Percentiles rank a stretch among this genome's conserved stretches.
phyloP scores from a whole-genome alignment of 2,888 invertebrate genomes.

The Trissolcus brochymenae region DNA sequence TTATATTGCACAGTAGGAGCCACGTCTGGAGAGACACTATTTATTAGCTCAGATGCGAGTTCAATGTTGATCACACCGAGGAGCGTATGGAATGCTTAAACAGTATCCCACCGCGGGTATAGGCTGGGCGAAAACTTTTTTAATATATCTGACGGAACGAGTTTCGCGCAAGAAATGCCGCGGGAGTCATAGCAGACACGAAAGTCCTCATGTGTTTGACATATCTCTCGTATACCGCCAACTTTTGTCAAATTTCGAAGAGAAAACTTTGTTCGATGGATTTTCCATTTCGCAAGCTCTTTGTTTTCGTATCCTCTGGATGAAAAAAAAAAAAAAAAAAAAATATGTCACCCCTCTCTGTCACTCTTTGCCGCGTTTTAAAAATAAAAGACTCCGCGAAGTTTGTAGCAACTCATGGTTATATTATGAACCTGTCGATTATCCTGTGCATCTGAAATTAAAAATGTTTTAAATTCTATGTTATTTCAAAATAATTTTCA shows the following conservation, averaged over 20 bases:
- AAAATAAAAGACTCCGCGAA: no score
- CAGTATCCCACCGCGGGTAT: slow-evolving; percentile 22
- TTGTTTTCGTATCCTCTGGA: no score
- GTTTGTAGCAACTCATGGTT: no score
- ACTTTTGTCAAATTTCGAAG: slow-evolving; percentile 48
- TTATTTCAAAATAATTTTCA: no score
- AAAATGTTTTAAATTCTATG: no score
- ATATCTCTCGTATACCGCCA: slow-evolving; percentile 45
- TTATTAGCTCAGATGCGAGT: slow-evolving; percentile 26
- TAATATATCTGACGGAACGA: slow-evolving; percentile 50
- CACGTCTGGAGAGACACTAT: slow-evolving; percentile 26
- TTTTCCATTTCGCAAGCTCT: not conserved
- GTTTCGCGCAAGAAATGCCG: slow-evolving; percentile 47
- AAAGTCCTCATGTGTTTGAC: slow-evolving; percentile 48
- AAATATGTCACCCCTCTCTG: no score
- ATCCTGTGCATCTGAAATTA: no score
- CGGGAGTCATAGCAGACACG: slow-evolving; percentile 42
- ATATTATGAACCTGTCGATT: no score
- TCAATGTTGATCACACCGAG: slow-evolving; percentile 36
- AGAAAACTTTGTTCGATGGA: slow-evolving; percentile 22
- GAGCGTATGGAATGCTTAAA: slow-evolving; percentile 43
- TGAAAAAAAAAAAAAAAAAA: no score
- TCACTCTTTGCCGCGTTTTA: no score
- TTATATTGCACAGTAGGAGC: slow-evolving; percentile 14
- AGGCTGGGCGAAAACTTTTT: slow-evolving; percentile 51